Evolutionary conservation across 2,888 invertebrate genomes (phyloP).

Genomic region (Callosobruchus maculatus): DNA sequence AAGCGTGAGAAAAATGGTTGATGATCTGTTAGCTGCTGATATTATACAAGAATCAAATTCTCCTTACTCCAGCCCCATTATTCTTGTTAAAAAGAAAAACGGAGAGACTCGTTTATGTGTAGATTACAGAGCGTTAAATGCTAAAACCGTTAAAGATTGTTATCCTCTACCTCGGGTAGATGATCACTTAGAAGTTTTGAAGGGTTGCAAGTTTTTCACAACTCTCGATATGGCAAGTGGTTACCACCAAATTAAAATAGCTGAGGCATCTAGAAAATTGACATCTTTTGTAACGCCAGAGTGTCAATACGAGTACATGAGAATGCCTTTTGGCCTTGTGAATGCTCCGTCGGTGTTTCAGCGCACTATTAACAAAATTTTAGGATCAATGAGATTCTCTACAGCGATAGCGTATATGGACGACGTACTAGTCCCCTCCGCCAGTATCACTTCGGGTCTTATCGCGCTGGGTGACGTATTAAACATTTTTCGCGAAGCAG

Average conservation of each 20-base stretch:
- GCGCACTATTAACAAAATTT: slow-evolving; percentile 23
- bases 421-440: slow-evolving; percentile 6
- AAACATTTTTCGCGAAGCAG: not conserved
- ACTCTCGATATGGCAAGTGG: slow-evolving; percentile 26
- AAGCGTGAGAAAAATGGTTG: not conserved
- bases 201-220: slow-evolving; percentile 16
- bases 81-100: not conserved
- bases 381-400: slow-evolving; percentile 4
- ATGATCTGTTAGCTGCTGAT: not conserved
- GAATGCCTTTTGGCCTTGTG: slow-evolving; percentile 32
- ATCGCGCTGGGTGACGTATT: not conserved
- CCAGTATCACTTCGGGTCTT: slow-evolving; percentile 2
- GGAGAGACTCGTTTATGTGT: not conserved
- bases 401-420: slow-evolving; percentile 4
- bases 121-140: not conserved
- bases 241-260: slow-evolving; percentile 30
- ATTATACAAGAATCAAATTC: not conserved
- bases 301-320: slow-evolving; percentile 27
- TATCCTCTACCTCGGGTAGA: slow-evolving; percentile 8
- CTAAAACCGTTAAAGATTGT: slow-evolving; percentile 4
- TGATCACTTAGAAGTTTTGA: slow-evolving; percentile 12
- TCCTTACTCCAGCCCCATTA: not conserved
- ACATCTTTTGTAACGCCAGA: slow-evolving; percentile 33
- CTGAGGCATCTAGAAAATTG: slow-evolving; percentile 20
- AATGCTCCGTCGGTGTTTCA: slow-evolving; percentile 33